Evolutionary conservation across 1,140 invertebrate species (phyloP), one percentile per base, ranked within the genome.

Genomic region (Gryon sp.): DNA sequence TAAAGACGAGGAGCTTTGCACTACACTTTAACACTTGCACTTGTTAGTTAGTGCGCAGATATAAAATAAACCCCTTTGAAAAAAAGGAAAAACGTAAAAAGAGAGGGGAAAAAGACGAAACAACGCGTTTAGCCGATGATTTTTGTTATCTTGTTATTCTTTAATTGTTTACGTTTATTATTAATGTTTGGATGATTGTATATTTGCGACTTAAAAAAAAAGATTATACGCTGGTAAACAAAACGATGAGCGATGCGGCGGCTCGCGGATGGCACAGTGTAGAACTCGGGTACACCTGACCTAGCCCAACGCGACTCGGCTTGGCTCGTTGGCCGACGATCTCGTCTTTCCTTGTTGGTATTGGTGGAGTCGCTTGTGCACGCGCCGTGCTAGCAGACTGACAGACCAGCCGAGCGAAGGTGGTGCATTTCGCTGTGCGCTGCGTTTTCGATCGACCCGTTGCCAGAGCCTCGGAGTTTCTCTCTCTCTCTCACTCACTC

Each of bases 381-480:
- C 70, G 74, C 74, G 76, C 76, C 78, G 79, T 77, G 81, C 80
- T 80, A 84, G 81, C 80, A 82, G 78, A 80, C 82, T 82, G 80
- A 74, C 83, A 83, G 81, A 74, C 82, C 78, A 84, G 72, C 77
- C 74, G 79, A 84, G 80, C 82, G 80, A 82, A 81, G 82, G 84
- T 84, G 85, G 85, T 86, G 86, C 83, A 85, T 87, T 87, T 86
- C 85, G 73, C 73, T 86, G 83, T 81, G 83, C 83, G 84, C 84
- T 87, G 86, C 86, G 86, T 86, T 88, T 88, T 87, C 87, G 81
- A 87, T 87, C 88, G 86, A 88, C 87, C 86, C 84, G 83, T 80
- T 83, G 81, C 77, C 74, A 55, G 26, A 72, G 60, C 52, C 59
- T 69, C 75, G 46, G 55, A 34, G 66, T 72, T 62, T 57, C 50